phyloP scores from a whole-genome alignment of 1,140 invertebrate genomes.

The Ruditapes philippinarum region DNA sequence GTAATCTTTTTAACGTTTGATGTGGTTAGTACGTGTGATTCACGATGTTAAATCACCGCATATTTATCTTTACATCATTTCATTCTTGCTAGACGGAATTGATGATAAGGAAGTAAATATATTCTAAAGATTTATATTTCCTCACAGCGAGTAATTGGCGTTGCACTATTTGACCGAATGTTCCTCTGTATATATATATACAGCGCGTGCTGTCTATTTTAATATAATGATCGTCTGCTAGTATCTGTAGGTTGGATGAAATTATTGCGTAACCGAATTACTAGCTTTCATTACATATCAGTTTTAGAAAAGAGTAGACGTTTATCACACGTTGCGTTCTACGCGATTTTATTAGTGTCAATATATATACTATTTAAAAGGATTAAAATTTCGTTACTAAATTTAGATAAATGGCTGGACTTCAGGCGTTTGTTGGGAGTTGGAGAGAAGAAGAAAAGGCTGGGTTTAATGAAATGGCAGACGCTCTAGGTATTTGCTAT shows the following conservation, averaged over 20 bases:
- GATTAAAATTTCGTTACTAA: too few species aligned
- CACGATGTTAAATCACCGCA: too few species aligned
- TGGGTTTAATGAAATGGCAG: slow-evolving; percentile 57
- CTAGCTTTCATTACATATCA: background rate
- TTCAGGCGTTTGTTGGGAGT: slow-evolving; percentile 57
- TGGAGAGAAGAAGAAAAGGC: slow-evolving; percentile 57
- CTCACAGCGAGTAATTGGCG: background rate
- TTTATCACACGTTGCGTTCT: too few species aligned
- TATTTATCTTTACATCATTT: too few species aligned
- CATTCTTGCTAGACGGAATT: too few species aligned
- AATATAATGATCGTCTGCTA: background rate
- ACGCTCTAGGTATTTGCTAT: slow-evolving; percentile 42
- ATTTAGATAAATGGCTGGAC: slow-evolving; percentile 36
- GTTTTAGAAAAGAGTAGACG: background rate
- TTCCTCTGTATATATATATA: background rate
- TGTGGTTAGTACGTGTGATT: too few species aligned
- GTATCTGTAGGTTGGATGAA: background rate
- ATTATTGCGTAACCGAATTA: background rate
- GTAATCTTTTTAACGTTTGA: too few species aligned
- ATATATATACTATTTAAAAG: too few species aligned
- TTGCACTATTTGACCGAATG: background rate
- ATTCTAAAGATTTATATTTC: background rate
- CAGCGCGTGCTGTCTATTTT: background rate
- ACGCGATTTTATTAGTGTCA: too few species aligned
- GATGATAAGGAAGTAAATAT: too few species aligned